Conservation (phyloP, 1,140 invertebrate species). For the Drosophila pseudoobscura region DNA sequence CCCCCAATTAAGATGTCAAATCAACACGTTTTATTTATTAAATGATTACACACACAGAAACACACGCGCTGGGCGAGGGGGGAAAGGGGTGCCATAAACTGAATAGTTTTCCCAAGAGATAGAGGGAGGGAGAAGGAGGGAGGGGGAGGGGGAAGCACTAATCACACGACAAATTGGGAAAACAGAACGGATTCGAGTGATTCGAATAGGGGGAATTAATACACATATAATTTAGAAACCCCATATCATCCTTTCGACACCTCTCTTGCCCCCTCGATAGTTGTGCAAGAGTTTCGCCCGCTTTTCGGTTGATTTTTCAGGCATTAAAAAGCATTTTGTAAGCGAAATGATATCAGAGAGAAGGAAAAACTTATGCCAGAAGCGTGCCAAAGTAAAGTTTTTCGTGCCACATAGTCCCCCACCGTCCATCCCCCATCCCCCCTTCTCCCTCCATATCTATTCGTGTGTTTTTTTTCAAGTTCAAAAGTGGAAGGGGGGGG, state of each 20-base stretch:
- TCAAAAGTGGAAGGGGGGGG: background rate
- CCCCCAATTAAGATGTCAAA: constrained; percentile 79
- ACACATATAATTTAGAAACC: constrained; percentile 13
- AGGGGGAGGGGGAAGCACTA: constrained; percentile 18
- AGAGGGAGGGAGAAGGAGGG: too few species aligned
- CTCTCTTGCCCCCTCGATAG: background rate
- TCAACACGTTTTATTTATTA: constrained; percentile 76
- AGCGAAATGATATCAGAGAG: constrained; percentile 19
- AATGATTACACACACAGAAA: constrained; percentile 59
- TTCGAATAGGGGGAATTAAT: constrained; percentile 32
- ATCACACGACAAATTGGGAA: constrained; percentile 64
- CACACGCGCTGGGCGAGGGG: constrained; percentile 25
- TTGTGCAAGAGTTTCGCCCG: too few species aligned
- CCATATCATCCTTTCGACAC: background rate
- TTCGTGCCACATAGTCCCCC: constrained; percentile 29
- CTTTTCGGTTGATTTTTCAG: constrained; percentile 13
- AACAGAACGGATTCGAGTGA: constrained; percentile 32
- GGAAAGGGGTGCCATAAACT: constrained; percentile 46
- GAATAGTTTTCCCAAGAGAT: constrained; percentile 20
- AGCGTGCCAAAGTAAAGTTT: constrained; percentile 38
- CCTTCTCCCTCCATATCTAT: background rate
- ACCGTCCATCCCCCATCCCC: background rate
- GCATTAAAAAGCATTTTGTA: constrained; percentile 55
- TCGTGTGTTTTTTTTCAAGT: background rate
- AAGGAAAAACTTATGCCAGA: background rate